Evolutionary conservation across 1,140 invertebrate species (phyloP).

Genomic region (Brachystomella parvula): DNA sequence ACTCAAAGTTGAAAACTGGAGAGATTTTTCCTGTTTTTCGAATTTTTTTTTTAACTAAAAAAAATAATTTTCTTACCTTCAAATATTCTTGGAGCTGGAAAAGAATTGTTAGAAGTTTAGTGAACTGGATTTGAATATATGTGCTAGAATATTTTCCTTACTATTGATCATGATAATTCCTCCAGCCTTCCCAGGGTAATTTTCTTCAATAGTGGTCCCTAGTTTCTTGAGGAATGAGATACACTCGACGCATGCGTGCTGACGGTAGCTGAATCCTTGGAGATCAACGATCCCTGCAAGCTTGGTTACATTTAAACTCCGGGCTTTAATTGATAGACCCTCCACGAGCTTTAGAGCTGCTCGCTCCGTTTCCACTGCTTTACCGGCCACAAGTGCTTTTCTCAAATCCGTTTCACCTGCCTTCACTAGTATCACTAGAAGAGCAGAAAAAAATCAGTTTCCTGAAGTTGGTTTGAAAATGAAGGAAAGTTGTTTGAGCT

Average conservation of each 20-base stretch:
- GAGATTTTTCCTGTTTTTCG: too few relatives aligned
- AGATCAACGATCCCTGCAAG: not conserved
- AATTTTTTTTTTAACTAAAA: too few relatives aligned
- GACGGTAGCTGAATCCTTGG: not conserved
- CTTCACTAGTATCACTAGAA: not conserved
- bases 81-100: not conserved
- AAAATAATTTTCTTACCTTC: not conserved
- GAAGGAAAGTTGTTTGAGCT: not conserved
- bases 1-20: not conserved
- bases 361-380: not conserved
- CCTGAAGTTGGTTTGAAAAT: not conserved
- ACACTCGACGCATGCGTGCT: not conserved
- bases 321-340: not conserved
- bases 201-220: not conserved
- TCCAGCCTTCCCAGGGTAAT: not conserved
- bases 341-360: not conserved
- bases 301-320: not conserved
- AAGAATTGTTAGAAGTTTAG: not conserved
- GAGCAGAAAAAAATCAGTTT: not conserved
- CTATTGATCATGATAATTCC: not conserved
- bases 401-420: not conserved
- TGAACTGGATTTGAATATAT: not conserved
- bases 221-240: not conserved
- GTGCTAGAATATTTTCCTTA: not conserved
- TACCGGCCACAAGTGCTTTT: not conserved